Percentiles rank a stretch among this genome's conserved stretches.
Evolutionary conservation across 2,797 vertebrate genomes (phyloP).

Genomic region (Acipenser ruthenus): DNA sequence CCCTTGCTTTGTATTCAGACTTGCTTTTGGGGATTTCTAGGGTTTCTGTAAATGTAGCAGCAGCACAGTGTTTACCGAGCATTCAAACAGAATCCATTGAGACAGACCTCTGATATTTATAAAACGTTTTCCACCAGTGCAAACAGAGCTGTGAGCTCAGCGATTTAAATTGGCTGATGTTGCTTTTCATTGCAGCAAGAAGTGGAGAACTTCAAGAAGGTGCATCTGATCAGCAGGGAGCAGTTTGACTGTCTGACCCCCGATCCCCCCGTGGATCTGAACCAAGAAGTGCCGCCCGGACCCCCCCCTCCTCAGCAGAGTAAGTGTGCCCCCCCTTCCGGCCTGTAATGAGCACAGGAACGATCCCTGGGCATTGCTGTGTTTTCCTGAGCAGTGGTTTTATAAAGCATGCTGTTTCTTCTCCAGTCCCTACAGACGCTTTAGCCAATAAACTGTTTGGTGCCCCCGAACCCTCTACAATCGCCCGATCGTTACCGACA

Average conservation of each 20-base stretch:
- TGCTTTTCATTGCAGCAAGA: constrained; percentile 74
- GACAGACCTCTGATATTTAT: background rate
- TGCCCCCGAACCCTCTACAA: constrained; percentile 81
- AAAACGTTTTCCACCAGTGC: background rate
- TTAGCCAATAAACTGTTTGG: constrained; percentile 95
- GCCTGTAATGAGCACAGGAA: background rate
- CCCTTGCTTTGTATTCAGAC: too few relatives aligned
- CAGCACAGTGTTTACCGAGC: too few relatives aligned
- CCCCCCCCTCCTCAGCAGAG: constrained; percentile 87
- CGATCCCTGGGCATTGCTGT: background rate
- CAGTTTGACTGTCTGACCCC: constrained; percentile 95
- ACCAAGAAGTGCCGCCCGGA: constrained; percentile 92
- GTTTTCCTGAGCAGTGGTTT: background rate
- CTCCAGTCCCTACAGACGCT: constrained; percentile 85
- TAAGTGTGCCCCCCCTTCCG: constrained; percentile 39
- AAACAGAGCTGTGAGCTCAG: background rate
- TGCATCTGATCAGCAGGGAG: constrained; percentile 94
- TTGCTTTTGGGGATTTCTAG: constrained; percentile 21
- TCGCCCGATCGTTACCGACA: constrained; percentile 89
- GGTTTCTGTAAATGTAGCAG: constrained; percentile 11
- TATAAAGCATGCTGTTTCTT: background rate
- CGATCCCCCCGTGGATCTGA: constrained; percentile 90
- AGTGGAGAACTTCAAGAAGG: constrained; percentile 98
- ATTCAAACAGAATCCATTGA: too few relatives aligned
- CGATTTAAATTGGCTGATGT: background rate